Percentiles rank a stretch among this genome's conserved stretches.
Evolutionary conservation across 2,888 invertebrate genomes (phyloP).

Genomic region (Myopa tessellatipennis): DNA sequence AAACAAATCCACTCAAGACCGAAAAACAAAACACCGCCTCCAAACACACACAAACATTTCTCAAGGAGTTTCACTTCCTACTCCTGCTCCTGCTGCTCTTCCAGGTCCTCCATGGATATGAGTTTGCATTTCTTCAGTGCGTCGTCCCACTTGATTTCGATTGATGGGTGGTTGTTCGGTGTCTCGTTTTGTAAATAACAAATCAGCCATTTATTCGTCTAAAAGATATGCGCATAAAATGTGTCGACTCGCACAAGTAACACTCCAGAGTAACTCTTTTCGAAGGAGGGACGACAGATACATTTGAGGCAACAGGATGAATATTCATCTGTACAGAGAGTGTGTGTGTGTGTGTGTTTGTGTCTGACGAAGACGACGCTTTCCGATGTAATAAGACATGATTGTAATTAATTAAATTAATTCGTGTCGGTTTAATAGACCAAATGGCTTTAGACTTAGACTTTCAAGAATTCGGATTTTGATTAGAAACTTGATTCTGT

Average conservation of each 20-base stretch:
- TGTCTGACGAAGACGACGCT: conserved; percentile 42
- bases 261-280: conserved; percentile 17
- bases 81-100: conserved; percentile 16
- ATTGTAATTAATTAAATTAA: conserved; percentile 69
- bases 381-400: conserved; percentile 67
- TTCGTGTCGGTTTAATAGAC: conserved; percentile 68
- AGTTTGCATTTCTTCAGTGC: neutral
- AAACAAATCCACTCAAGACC: neutral
- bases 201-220: conserved; percentile 63
- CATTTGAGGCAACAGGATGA: conserved; percentile 42
- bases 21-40: conserved; percentile 3
- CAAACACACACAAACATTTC: conserved; percentile 43
- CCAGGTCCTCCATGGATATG: conserved; percentile 1
- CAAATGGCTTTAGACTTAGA: conserved; percentile 51
- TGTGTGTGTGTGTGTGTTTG: neutral
- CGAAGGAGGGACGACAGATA: neutral
- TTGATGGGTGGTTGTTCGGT: conserved; percentile 40
- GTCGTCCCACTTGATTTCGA: neutral
- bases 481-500: conserved; percentile 54
- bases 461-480: conserved; percentile 58
- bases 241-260: conserved; percentile 37
- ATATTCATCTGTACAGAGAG: neutral
- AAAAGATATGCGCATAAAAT: conserved; percentile 65
- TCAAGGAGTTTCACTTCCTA: conserved; percentile 41
- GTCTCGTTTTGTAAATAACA: conserved; percentile 66